phyloP scores from a whole-genome alignment of 2,113 vertebrate species.

The Lepus americanus region DNA sequence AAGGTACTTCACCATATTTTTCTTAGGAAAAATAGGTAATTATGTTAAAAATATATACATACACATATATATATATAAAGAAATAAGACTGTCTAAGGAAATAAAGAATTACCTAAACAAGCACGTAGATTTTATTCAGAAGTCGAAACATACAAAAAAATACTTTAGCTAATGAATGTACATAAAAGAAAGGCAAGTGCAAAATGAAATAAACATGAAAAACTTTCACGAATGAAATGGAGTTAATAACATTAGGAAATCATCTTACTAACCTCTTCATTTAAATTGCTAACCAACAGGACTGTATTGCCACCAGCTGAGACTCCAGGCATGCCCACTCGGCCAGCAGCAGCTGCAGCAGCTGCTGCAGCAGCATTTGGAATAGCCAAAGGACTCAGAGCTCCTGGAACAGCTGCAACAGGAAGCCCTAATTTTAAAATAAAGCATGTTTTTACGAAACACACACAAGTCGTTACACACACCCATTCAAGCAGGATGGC shows the following conservation, averaged over 20 bases:
- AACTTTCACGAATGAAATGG: constrained; percentile 85
- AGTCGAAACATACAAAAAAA: constrained; percentile 80
- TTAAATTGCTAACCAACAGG: constrained; percentile 98
- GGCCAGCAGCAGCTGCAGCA: constrained; percentile 96
- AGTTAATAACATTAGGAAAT: constrained; percentile 60
- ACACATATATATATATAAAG: constrained; percentile 54
- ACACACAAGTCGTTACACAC: constrained; percentile 88
- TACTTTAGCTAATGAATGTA: constrained; percentile 84
- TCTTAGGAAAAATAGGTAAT: constrained; percentile 88
- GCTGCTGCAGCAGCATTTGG: constrained; percentile 94
- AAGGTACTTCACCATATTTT: constrained; percentile 86
- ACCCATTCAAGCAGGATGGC: constrained; percentile 76
- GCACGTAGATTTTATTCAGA: constrained; percentile 81
- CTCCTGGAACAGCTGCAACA: constrained; percentile 94
- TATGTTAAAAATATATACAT: constrained; percentile 75
- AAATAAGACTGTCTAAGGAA: constrained; percentile 83
- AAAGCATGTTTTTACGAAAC: constrained; percentile 92
- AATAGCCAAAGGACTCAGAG: constrained; percentile 95
- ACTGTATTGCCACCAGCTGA: constrained; percentile 93
- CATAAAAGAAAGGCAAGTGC: constrained; percentile 82
- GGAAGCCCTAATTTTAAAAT: constrained; percentile 93
- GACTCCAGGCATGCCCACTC: constrained; percentile 96
- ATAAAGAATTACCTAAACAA: constrained; percentile 82
- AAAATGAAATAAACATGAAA: constrained; percentile 86
- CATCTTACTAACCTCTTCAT: constrained; percentile 96